A percentile compares a stretch with the other conserved stretches of the same genome.
Conservation (phyloP, 2,888 invertebrate species). For the Melanostoma scalare region DNA sequence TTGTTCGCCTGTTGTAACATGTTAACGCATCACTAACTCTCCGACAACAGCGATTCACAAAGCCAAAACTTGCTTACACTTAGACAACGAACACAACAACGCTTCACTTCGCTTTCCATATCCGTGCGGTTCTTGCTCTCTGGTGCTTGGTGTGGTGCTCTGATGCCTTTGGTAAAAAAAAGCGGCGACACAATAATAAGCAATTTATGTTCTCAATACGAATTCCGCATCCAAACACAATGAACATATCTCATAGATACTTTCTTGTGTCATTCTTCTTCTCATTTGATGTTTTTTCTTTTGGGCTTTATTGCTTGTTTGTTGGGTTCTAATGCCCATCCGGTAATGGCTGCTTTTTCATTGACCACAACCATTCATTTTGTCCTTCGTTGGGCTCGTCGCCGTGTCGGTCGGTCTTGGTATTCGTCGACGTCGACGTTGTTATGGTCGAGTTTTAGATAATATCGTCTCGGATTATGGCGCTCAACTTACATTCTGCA, state of each 20-base stretch:
- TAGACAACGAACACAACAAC: not conserved
- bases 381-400: not conserved
- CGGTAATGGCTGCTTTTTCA: slow-evolving; percentile 64
- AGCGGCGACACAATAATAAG: slow-evolving; percentile 31
- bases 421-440: not conserved
- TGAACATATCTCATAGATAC: slow-evolving; percentile 60
- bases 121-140: slow-evolving; percentile 34
- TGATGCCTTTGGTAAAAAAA: not conserved
- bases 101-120: slow-evolving; percentile 58
- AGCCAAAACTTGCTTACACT: not conserved
- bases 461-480: slow-evolving; percentile 58
- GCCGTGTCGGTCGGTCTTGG: slow-evolving; percentile 4
- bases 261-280: slow-evolving; percentile 39
- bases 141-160: not conserved
- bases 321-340: slow-evolving; percentile 24
- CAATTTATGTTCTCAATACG: slow-evolving; percentile 48
- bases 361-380: slow-evolving; percentile 47
- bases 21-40: slow-evolving; percentile 59
- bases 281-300: slow-evolving; percentile 4
- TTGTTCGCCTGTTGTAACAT: slow-evolving; percentile 42
- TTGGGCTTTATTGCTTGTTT: not conserved
- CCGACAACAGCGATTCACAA: slow-evolving; percentile 17
- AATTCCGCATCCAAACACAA: slow-evolving; percentile 56
- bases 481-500: slow-evolving; percentile 48
- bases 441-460: slow-evolving; percentile 7